Percentiles rank a stretch among this genome's conserved stretches.
Evolutionary conservation across 2,113 vertebrate genomes (phyloP).

Genomic region (Ginglymostoma cirratum): DNA sequence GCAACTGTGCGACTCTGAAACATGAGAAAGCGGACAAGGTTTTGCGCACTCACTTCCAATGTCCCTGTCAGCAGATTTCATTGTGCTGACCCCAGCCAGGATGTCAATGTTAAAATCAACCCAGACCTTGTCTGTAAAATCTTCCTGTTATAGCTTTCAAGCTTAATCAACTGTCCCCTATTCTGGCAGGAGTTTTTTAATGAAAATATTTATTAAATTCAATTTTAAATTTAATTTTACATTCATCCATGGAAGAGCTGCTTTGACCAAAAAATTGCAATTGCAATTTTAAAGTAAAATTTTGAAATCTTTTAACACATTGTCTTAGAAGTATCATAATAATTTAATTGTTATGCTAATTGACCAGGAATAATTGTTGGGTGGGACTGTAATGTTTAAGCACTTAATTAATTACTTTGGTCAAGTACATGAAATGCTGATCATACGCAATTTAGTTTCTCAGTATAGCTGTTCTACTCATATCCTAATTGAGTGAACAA

Average conservation of each 20-base stretch:
- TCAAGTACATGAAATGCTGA: not conserved
- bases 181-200: not conserved
- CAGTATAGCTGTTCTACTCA: not conserved
- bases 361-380: constrained; percentile 10
- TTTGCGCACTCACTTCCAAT: not conserved
- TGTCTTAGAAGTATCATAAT: not conserved
- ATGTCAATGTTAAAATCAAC: not conserved
- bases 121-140: not conserved
- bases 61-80: not conserved
- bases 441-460: not conserved
- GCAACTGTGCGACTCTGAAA: not conserved
- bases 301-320: not conserved
- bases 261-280: not conserved
- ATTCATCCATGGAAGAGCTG: not conserved
- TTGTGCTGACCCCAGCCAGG: not conserved
- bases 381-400: not conserved
- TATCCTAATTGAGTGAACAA: not conserved
- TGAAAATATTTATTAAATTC: not conserved
- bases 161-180: not conserved
- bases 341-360: not conserved
- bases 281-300: constrained; percentile 6
- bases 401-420: constrained; percentile 6
- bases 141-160: not conserved
- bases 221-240: not conserved
- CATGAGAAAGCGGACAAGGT: not conserved